A percentile compares a stretch with the other conserved stretches of the same genome.
These are phyloP conservation scores for Blastobasis lacticolella DNA, from an alignment of 2,888 invertebrate species.

Conservation along the genomic window DNA sequence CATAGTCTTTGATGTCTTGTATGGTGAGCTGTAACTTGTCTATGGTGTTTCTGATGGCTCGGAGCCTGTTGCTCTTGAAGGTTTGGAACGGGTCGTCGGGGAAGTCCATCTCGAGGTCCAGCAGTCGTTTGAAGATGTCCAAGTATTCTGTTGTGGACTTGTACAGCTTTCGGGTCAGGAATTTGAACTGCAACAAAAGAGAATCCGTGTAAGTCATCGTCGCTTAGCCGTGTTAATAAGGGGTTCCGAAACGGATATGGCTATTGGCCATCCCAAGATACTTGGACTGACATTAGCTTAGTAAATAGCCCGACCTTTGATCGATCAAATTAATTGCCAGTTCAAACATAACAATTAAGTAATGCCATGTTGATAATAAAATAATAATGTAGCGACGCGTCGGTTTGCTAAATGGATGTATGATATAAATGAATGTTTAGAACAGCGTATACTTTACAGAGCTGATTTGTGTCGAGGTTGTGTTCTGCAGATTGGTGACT, in stretches of 20 bases:
- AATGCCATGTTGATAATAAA: not conserved
- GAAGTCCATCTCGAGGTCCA: slow-evolving; percentile 47
- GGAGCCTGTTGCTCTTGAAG: slow-evolving; percentile 53
- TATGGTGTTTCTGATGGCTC: slow-evolving; percentile 50
- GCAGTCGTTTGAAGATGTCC: slow-evolving; percentile 48
- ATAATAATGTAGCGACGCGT: too few relatives aligned
- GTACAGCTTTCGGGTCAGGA: slow-evolving; percentile 74
- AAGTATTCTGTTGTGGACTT: slow-evolving; percentile 54
- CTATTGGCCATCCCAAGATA: too few relatives aligned
- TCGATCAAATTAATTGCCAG: not conserved
- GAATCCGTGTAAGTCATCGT: slow-evolving; percentile 13
- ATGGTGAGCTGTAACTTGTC: slow-evolving; percentile 73
- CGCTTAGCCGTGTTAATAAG: too few relatives aligned
- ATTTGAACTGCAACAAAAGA: slow-evolving; percentile 71
- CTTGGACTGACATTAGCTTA: too few relatives aligned
- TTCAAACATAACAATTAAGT: not conserved
- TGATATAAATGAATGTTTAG: not conserved
- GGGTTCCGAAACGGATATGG: too few relatives aligned
- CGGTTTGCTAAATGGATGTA: not conserved
- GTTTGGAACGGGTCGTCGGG: slow-evolving; percentile 56
- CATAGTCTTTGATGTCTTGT: slow-evolving; percentile 62
- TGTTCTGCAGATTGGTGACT: slow-evolving; percentile 47
- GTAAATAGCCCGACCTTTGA: too few relatives aligned
- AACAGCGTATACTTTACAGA: slow-evolving; percentile 46
- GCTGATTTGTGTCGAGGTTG: slow-evolving; percentile 67